A percentile compares a stretch with the other conserved stretches of the same genome.
These are phyloP conservation scores for Remorina albescens DNA, from an alignment of 2,797 vertebrate genomes.

Conservation along the genomic window DNA sequence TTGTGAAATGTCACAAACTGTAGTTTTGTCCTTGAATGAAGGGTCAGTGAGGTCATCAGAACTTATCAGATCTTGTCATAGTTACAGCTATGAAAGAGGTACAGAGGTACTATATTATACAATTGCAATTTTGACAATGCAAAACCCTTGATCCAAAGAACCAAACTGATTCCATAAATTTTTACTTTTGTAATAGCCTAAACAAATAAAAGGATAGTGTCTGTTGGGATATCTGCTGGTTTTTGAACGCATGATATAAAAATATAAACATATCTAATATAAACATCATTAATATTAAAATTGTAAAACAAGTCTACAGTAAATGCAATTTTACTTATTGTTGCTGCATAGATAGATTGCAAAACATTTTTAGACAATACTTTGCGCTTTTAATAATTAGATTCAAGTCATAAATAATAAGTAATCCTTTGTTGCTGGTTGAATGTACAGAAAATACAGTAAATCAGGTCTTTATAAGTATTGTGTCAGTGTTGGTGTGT, in stretches of 20 bases:
- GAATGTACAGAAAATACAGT: background rate
- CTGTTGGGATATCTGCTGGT: background rate
- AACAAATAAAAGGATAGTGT: too few relatives aligned
- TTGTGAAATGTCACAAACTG: too few relatives aligned
- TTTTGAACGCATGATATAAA: background rate
- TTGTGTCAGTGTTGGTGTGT: slow-evolving; percentile 4
- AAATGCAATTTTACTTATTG: background rate
- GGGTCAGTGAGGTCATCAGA: too few relatives aligned
- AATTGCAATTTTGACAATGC: background rate
- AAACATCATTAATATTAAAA: too few relatives aligned
- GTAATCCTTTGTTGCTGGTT: background rate
- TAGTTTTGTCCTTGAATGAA: background rate
- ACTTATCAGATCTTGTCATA: background rate
- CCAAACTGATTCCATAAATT: background rate
- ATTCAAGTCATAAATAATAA: background rate
- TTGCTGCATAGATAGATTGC: background rate
- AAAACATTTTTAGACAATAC: background rate
- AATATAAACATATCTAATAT: too few relatives aligned
- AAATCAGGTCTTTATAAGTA: background rate
- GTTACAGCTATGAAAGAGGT: background rate
- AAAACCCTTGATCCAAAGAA: background rate
- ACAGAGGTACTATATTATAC: background rate
- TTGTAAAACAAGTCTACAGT: too few relatives aligned
- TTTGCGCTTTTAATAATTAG: slow-evolving; percentile 21
- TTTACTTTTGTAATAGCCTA: background rate